phyloP scores from a whole-genome alignment of 2,113 vertebrate genomes.

The Heterotis niloticus region DNA sequence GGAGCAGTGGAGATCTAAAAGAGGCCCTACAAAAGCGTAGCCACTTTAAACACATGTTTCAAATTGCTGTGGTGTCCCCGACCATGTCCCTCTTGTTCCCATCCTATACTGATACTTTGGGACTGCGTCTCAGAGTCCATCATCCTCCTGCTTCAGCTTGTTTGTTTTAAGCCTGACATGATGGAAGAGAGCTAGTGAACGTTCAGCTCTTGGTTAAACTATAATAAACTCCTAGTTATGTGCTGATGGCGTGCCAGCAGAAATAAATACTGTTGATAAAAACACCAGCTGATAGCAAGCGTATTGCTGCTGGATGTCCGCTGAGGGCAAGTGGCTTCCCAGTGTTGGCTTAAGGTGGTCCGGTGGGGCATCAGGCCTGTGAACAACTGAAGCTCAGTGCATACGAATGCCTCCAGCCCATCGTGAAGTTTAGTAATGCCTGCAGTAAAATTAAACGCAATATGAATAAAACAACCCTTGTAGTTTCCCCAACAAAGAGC shows the following conservation, averaged over 20 bases:
- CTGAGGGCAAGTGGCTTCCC: conserved; percentile 13
- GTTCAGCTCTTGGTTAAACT: conserved; percentile 3
- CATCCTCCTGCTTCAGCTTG: neutral
- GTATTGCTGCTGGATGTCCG: conserved; percentile 17
- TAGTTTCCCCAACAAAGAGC: conserved; percentile 44
- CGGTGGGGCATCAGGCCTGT: neutral
- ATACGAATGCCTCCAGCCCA: neutral
- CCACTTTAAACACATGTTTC: conserved; percentile 17
- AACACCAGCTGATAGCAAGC: conserved; percentile 6
- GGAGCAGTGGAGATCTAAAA: neutral
- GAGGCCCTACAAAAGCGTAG: conserved; percentile 4
- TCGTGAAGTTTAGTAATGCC: neutral
- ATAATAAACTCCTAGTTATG: neutral
- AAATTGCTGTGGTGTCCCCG: conserved; percentile 1
- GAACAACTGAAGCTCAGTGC: neutral
- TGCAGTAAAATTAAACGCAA: conserved; percentile 2
- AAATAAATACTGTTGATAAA: conserved; percentile 19
- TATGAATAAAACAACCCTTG: conserved; percentile 34
- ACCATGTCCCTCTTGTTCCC: neutral
- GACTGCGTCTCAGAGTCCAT: neutral
- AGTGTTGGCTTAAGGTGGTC: conserved; percentile 20
- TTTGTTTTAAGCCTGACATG: neutral
- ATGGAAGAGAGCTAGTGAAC: neutral
- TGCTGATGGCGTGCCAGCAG: conserved; percentile 6
- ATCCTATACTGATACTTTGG: neutral